Evolutionary conservation across 2,797 vertebrate species (phyloP).

Genomic region (Sebastes diploproa): DNA sequence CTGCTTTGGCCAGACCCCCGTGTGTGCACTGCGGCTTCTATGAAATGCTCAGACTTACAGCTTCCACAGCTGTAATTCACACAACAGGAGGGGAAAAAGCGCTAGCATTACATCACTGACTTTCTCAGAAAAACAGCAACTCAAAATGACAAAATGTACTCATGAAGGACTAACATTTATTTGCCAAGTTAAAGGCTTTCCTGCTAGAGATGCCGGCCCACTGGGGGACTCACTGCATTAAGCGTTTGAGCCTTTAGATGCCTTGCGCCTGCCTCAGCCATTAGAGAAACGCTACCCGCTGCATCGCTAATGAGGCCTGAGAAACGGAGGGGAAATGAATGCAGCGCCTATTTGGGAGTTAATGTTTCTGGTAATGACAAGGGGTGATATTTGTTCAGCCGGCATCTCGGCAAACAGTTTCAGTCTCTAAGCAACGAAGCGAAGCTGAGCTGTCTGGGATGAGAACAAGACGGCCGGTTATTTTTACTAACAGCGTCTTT

Average conservation of each 20-base stretch:
- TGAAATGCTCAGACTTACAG: neutral
- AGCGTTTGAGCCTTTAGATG: constrained; percentile 10
- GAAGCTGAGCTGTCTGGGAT: neutral
- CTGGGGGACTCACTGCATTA: neutral
- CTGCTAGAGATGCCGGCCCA: neutral
- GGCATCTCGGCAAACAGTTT: constrained; percentile 42
- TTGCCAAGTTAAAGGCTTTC: constrained; percentile 19
- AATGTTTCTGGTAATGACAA: constrained; percentile 59
- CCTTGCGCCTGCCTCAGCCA: neutral
- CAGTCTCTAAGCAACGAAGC: constrained; percentile 50
- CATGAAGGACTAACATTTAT: constrained; percentile 8
- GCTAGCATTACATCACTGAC: neutral
- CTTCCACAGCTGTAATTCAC: neutral
- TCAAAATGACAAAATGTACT: neutral
- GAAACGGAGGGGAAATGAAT: neutral
- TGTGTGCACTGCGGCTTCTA: neutral
- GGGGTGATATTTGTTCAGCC: constrained; percentile 56
- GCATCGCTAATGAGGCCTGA: constrained; percentile 52
- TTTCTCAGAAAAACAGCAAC: neutral
- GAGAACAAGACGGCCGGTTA: constrained; percentile 17
- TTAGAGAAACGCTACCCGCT: constrained; percentile 23
- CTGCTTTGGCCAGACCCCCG: neutral
- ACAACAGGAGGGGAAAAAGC: neutral
- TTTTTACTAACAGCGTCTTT: constrained; percentile 14
- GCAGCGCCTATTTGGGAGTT: constrained; percentile 21